Evolutionary conservation across 2,797 vertebrate species (phyloP), one percentile per base, ranked within the genome.

Genomic region (Sebastiscus albofasciatus): DNA sequence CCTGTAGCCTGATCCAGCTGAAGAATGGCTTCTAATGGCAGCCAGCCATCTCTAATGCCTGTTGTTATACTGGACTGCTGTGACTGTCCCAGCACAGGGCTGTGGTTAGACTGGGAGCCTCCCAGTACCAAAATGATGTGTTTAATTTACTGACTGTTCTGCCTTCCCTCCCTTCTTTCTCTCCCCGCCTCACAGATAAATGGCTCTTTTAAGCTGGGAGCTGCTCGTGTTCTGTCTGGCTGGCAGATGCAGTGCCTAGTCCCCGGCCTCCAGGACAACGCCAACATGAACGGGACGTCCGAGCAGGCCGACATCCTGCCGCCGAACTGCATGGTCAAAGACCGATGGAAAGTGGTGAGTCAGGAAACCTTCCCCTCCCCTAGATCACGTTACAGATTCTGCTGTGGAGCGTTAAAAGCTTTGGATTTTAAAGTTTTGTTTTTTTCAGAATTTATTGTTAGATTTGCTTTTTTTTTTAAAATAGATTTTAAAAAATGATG

Each of bases 321-420:
- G 83, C 97, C 97, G 81, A 98, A 98, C 96, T 99, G 98, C 85
- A 97, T 99, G 96, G 98, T 99, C 94, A 99, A 99, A 92, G 98
- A 99, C 93, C 96, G 98, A 82, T 99, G 98, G 98, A 99, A 99
- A 96, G 98, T 99, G 97, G 98, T 99, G 95, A 97, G 98, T 96
- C 66, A 5, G 61, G 27, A 36, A 26, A 14, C 31, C 9, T 4
- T 0, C 22, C 52, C 34, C 0, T 0, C 10, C 10, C 6, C 59
- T 33, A 18, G 64, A 13, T 65, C 62, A 64, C 3, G 8, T 1
- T 8, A 18, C 26, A 24, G 24, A 24, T 24, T 8, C 27, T 31
- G 29, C 1, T 10, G 56, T 29, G 56, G 8, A 60, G 27, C 18
- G 0, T 20, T 6, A 56, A 34, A 12, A 16, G 7, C 33, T 24